Percentiles rank a stretch among this genome's conserved stretches.
These are phyloP conservation scores for Oncorhynchus clarkii DNA, from an alignment of 2,113 vertebrate genomes.

Conservation along the genomic window DNA sequence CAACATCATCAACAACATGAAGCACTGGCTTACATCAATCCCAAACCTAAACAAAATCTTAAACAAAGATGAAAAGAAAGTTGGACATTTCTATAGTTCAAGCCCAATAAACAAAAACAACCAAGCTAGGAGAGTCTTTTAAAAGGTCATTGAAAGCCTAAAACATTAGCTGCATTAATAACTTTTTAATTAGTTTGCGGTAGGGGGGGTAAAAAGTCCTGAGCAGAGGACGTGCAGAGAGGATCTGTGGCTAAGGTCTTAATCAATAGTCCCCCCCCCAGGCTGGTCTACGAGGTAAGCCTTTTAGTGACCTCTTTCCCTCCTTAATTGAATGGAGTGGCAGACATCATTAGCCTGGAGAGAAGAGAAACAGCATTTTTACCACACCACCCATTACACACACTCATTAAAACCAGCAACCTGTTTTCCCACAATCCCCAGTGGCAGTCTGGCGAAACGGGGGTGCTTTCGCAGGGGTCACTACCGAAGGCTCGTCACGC, in stretches of 20 bases:
- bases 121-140: no score
- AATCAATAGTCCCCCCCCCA: neutral
- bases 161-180: constrained; percentile 40
- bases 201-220: constrained; percentile 22
- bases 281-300: constrained; percentile 39
- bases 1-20: no score
- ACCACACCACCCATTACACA: constrained; percentile 44
- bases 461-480: neutral
- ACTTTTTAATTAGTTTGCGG: constrained; percentile 58
- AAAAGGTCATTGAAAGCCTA: no score
- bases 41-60: no score
- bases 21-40: neutral
- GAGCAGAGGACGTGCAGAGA: constrained; percentile 24
- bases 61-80: no score
- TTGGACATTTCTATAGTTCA: no score
- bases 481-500: neutral
- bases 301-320: constrained; percentile 52
- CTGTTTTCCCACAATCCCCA: constrained; percentile 4
- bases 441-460: neutral
- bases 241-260: constrained; percentile 15
- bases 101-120: no score
- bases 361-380: constrained; percentile 33
- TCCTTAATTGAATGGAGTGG: constrained; percentile 56
- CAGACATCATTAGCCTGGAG: constrained; percentile 62
- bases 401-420: constrained; percentile 44